phyloP scores from a whole-genome alignment of 2,113 vertebrate genomes.

The Hypanus sabinus region DNA sequence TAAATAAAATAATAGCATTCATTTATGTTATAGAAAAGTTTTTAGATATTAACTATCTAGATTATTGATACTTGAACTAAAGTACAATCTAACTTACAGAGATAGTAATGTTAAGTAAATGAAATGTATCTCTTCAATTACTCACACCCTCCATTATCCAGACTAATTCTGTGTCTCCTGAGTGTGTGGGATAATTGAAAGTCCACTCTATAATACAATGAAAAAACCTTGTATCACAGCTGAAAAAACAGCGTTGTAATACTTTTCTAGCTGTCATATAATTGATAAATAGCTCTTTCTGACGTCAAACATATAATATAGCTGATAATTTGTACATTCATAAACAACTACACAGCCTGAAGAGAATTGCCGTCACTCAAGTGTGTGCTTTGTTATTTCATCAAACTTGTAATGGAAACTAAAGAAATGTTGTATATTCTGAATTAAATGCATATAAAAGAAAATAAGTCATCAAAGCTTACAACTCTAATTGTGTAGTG shows the following conservation, averaged over 20 bases:
- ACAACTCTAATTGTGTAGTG: background rate
- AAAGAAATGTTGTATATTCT: background rate
- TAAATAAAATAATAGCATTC: background rate
- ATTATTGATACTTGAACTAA: background rate
- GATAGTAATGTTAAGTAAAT: background rate
- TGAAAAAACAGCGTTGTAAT: slow-evolving; percentile 31
- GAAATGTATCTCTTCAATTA: slow-evolving; percentile 35
- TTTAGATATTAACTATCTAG: slow-evolving; percentile 18
- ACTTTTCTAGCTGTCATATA: slow-evolving; percentile 10
- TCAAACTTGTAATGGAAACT: background rate
- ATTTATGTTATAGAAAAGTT: background rate
- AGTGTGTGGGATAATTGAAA: slow-evolving; percentile 29
- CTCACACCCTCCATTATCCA: slow-evolving; percentile 25
- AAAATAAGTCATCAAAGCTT: background rate
- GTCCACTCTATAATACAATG: slow-evolving; percentile 19
- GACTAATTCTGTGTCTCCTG: slow-evolving; percentile 28
- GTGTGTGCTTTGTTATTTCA: background rate
- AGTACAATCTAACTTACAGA: background rate
- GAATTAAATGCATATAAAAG: background rate
- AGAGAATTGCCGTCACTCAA: background rate
- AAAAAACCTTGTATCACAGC: slow-evolving; percentile 26
- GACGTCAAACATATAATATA: background rate
- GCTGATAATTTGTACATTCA: background rate
- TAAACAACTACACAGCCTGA: background rate
- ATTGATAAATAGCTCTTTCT: slow-evolving; percentile 24